These are phyloP conservation scores for Romanomermis culicivorax DNA, from an alignment of 2,888 invertebrate species.

Conservation along the genomic window DNA sequence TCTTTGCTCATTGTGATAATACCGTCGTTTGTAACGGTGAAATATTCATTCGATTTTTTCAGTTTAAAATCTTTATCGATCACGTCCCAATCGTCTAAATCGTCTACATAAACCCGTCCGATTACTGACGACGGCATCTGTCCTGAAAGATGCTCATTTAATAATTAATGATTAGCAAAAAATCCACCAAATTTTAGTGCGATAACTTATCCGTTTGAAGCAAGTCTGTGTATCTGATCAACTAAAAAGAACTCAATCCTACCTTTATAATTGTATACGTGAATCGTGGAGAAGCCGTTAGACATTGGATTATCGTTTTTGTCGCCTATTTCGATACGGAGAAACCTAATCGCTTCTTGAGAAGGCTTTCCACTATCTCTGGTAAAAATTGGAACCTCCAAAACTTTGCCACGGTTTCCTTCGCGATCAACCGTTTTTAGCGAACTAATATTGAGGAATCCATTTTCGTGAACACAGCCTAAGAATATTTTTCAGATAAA, in stretches of 20 bases:
- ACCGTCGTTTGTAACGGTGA: conserved; percentile 51
- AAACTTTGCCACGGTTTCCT: conserved; percentile 54
- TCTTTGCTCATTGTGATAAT: conserved; percentile 87
- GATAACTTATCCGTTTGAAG: neutral
- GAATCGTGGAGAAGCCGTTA: conserved; percentile 82
- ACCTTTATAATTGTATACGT: conserved; percentile 84
- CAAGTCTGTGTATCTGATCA: too few relatives aligned
- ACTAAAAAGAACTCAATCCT: too few relatives aligned
- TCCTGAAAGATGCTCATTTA: conserved; percentile 38
- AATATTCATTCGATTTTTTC: conserved; percentile 34
- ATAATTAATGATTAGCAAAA: neutral
- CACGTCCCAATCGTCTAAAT: conserved; percentile 93
- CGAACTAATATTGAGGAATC: conserved; percentile 53
- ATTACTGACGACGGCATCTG: conserved; percentile 72
- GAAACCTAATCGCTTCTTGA: conserved; percentile 23
- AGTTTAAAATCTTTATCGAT: conserved; percentile 48
- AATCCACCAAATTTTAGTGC: neutral
- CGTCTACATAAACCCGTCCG: conserved; percentile 85
- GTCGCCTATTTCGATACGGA: conserved; percentile 73
- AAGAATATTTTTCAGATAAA: conserved; percentile 18
- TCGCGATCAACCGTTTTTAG: conserved; percentile 78
- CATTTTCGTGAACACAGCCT: conserved; percentile 89
- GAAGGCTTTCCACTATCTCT: conserved; percentile 78
- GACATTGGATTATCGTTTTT: conserved; percentile 97
- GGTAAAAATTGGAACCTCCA: conserved; percentile 84